Percentiles rank a stretch among this genome's conserved stretches.
These are phyloP conservation scores for Lasioglossum albipes DNA, from an alignment of 1,140 invertebrate genomes.

Conservation along the genomic window DNA sequence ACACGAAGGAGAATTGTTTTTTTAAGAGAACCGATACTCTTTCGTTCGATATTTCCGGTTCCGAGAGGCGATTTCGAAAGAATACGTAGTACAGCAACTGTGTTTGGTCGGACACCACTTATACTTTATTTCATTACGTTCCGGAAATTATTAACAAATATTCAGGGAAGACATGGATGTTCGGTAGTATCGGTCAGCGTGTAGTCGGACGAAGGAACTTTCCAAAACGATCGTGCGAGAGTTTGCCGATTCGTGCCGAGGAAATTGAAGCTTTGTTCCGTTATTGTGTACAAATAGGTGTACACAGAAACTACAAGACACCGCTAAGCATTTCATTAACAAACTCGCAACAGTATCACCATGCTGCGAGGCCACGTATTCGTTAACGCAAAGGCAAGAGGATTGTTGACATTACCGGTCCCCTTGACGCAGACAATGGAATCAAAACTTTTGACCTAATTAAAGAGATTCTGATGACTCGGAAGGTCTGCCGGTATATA, in stretches of 20 bases:
- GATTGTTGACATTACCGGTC: background rate
- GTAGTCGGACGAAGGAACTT: too few relatives aligned
- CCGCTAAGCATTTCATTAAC: constrained; percentile 1
- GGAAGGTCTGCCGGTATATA: background rate
- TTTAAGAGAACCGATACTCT: too few relatives aligned
- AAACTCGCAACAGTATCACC: background rate
- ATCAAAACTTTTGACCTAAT: constrained; percentile 35
- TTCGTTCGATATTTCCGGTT: too few relatives aligned
- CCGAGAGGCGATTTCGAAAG: too few relatives aligned
- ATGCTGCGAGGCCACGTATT: background rate
- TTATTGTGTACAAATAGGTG: background rate
- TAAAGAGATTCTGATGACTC: constrained; percentile 5
- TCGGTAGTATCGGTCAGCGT: too few relatives aligned
- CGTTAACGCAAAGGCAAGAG: background rate
- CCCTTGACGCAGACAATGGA: background rate
- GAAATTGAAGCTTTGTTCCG: background rate
- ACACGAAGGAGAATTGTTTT: too few relatives aligned
- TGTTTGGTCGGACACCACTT: too few relatives aligned
- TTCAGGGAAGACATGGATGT: too few relatives aligned
- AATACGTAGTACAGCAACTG: too few relatives aligned
- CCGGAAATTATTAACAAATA: too few relatives aligned
- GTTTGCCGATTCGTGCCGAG: background rate
- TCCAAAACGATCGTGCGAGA: too few relatives aligned
- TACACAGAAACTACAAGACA: background rate
- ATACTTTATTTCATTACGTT: too few relatives aligned